Base-by-base conservation (phyloP, 2,888 invertebrate genomes). In the Steinernema scapterisci region DNA sequence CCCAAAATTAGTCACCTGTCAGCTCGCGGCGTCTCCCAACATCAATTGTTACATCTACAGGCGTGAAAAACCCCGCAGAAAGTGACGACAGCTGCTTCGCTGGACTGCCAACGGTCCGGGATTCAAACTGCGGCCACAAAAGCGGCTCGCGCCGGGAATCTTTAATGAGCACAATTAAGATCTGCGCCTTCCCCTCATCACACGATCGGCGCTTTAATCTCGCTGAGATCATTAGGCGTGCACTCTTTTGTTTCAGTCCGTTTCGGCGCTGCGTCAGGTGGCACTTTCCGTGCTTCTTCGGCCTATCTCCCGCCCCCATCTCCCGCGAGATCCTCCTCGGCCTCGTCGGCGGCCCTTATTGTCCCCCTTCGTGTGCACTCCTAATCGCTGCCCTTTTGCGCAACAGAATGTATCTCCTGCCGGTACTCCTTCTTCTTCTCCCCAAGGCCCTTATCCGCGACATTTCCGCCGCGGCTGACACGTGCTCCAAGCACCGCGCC, bases 401-500 rank as follows among this genome's bases (percentile, higher is more conserved):
- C 63, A 63, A 63, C 63, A 25, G 63, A 63, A 63, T 63, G 63
- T 25, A 63, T 63, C 63, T 63, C 27, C 63, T 63, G 38, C 25
- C 31, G 27, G 63, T 31, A 2, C 63, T 63, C 31, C 63, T 48
- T 16, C 13, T 48, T 5, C 16, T 48, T 48, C 48, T 48, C n/a
- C 48, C 48, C n/a, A 48, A 48, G 13, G 48, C 48, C 3, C 48
- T 48, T 19, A 48, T 48, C 3, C 63, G 63, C 63, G 63, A 21
- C 31, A 38, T 48, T 11, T 63, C 51, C 25, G 46, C 21, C 7
- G 48, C 23, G 27, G 25, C 51, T 51, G 23, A 11, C 48, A 25
- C 19, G 16, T 70, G 21, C 72, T 79, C 27, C 78, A 76, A 21
- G 13, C 79, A 79, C 48, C 78, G 79, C 25, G 78, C 78, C 16